These are phyloP conservation scores for Epinephelus lanceolatus DNA, from an alignment of 2,113 vertebrate genomes.

Conservation along the genomic window DNA sequence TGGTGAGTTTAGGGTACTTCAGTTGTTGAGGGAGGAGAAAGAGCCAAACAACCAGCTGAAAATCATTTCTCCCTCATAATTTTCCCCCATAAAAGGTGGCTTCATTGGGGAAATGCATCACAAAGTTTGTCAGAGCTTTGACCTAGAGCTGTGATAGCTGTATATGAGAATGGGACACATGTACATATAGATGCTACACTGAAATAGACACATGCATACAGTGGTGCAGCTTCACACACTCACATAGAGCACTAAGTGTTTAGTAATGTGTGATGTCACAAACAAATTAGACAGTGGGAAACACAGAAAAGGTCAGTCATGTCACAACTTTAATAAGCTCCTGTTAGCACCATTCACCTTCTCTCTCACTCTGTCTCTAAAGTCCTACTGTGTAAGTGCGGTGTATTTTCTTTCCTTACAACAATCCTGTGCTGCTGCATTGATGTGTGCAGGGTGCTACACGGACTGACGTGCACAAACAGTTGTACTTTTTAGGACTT, in stretches of 20 bases:
- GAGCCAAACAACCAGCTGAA: slow-evolving; percentile 15
- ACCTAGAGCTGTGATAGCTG: not conserved
- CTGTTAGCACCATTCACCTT: not conserved
- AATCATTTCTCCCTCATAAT: not conserved
- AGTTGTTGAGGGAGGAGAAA: not conserved
- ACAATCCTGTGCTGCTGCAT: not conserved
- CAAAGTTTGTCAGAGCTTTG: slow-evolving; percentile 15
- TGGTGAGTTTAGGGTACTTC: not conserved
- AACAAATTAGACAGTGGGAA: slow-evolving; percentile 25
- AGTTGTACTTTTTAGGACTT: not conserved
- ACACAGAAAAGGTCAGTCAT: slow-evolving; percentile 44
- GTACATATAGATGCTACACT: not conserved
- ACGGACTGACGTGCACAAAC: not conserved
- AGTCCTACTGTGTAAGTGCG: not conserved
- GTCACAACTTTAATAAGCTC: slow-evolving; percentile 30
- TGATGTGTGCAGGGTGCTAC: not conserved
- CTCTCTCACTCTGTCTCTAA: not conserved
- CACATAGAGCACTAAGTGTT: not conserved
- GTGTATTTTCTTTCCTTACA: not conserved
- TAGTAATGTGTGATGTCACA: not conserved
- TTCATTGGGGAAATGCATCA: slow-evolving; percentile 16
- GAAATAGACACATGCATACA: not conserved
- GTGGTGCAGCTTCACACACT: not conserved
- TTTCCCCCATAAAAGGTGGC: not conserved
- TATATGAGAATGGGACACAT: not conserved